Base-by-base conservation (phyloP, 2,113 vertebrate species). In the Agapornis roseicollis region DNA sequence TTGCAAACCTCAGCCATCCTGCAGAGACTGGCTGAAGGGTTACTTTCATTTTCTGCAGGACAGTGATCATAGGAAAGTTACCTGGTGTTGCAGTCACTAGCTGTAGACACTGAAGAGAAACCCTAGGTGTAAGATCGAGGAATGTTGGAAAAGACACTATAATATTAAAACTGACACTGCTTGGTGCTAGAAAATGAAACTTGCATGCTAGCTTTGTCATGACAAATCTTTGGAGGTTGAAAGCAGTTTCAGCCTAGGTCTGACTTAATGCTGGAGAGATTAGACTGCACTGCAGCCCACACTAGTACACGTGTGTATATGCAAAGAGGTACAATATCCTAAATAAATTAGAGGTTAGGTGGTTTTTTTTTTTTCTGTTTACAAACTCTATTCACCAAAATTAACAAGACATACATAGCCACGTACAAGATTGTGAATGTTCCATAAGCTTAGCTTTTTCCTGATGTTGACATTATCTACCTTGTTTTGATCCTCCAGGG, bases 1-100 rank as follows among this genome's bases (percentile, higher is more conserved):
- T 74, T 78, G 29, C 58, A 68, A 44, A 7, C 42, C 29, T 46
- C 1, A 0, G 47, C 74, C 42, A 11, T 41, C 49, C 35, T 60
- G 56, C 63, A 88, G 82, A 56, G 87, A 4, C 28, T 72, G 69
- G 66, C 46, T 61, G 35, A 55, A 70, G 63, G 12, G 53, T 72
- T 96, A 22, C 79, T 95, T 94, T 91, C 42, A 27, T 90, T 92
- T 95, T 92, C 68, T 86, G 66, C 46, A 76, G 55, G 88, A 39
- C 5, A 4, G 17, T 15, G 27, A 49, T 49, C 31, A 63, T 17
- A 53, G 31, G 13, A 37, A 23, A 18, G 50, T 65, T 77, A n/a
- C 0, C 8, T 29, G 41, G 14, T 37, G 28, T 49, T 89, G 14
- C 33, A 70, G 31, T 93, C 52, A 11, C 46, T 71, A 41, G 66